Evolutionary conservation across 2,113 vertebrate species (phyloP), one percentile per base, ranked within the genome.

Genomic region (Tachycineta bicolor): DNA sequence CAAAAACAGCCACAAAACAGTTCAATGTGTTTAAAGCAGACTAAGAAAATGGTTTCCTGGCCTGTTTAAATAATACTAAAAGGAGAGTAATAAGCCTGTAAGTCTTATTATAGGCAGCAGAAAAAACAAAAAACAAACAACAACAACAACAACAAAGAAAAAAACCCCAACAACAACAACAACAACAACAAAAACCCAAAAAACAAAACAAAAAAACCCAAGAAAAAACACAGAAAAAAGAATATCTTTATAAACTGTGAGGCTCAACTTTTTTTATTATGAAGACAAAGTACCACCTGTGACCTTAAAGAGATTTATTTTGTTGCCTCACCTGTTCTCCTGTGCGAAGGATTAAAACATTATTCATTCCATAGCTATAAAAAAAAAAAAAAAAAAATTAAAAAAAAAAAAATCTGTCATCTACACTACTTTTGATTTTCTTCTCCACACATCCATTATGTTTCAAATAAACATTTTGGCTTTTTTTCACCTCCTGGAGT

Each of bases 281-380:
- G 75, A 93, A 94, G 91, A 96, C 69, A 95, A 96, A 96, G 64
- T 20, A 92, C 83, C 71, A 74, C 75, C 75, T 81, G 68, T 59
- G 79, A 94, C 75, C 81, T 91, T 71, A 88, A n/a, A 65, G 49
- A 91, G 77, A 95, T 94, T 92, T 94, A 87, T 93, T 96, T 90
- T 81, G n/a, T 91, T 94, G 74, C 52, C 39, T 95, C 26, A 43
- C 34, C 14, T 11, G 0, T 83, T 90, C 82, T 86, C 65, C 49
- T 5, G 5, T 37, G 41, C 20, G 56, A 90, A 83, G 60, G 34
- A 93, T 94, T 94, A 89, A 88, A 94, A 83, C 75, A 85, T 94
- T 91, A 91, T 87, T 96, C 73, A 92, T 75, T 87, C 49, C 44
- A 43, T 19, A 55, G 80, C 70, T 76, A 34, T 49, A 9, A 37